phyloP scores from a whole-genome alignment of 2,888 invertebrate genomes.

The Deladenus siricidicola region DNA sequence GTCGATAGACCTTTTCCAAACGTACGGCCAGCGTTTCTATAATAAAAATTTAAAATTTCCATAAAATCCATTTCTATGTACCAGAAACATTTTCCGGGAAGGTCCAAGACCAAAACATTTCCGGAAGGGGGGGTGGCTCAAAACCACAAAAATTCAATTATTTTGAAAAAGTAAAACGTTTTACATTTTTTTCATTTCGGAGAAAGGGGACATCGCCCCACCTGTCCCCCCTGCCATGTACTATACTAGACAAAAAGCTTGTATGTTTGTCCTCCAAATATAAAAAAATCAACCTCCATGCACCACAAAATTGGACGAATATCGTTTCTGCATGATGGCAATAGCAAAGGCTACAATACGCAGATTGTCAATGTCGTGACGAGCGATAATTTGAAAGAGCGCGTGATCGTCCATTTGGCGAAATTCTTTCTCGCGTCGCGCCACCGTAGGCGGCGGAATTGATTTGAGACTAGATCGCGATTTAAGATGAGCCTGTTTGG shows the following conservation, averaged over 20 bases:
- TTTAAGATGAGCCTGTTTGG: slow-evolving; percentile 23
- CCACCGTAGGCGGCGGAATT: slow-evolving; percentile 10
- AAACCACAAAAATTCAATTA: no score
- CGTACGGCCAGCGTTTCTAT: slow-evolving; percentile 54
- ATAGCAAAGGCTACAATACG: slow-evolving; percentile 43
- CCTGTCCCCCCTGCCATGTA: no score
- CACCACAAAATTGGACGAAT: slow-evolving; percentile 34
- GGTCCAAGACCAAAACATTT: no score
- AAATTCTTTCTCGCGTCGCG: slow-evolving; percentile 10
- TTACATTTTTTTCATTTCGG: no score
- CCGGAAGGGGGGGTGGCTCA: no score
- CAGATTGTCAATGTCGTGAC: slow-evolving; percentile 39
- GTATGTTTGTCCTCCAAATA: no score
- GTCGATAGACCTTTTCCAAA: slow-evolving; percentile 56
- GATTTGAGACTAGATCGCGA: slow-evolving; percentile 24
- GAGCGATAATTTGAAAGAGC: slow-evolving; percentile 29
- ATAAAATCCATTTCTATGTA: no score
- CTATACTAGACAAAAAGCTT: background rate
- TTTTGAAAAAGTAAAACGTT: no score
- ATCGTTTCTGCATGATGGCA: slow-evolving; percentile 36
- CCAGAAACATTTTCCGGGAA: no score
- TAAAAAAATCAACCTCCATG: slow-evolving; percentile 30
- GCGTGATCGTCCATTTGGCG: slow-evolving; percentile 23
- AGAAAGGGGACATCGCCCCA: no score
- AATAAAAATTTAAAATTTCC: slow-evolving; percentile 11